Conservation (phyloP, 2,113 vertebrate genomes). For the Sakesphorus luctuosus region DNA sequence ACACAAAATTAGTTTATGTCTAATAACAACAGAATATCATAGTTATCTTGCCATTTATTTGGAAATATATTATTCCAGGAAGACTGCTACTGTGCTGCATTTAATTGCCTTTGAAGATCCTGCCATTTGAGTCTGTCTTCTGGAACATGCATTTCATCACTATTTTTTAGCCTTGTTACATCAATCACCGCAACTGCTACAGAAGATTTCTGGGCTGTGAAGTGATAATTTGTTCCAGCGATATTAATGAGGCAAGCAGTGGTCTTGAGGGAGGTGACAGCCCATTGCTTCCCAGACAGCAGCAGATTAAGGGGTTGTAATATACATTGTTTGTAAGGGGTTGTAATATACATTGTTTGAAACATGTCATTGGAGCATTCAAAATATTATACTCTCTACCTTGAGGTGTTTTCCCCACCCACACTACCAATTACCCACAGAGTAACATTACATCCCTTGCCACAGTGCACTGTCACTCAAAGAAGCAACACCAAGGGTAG, state of each 20-base stretch:
- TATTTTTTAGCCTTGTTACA: constrained; percentile 85
- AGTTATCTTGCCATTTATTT: constrained; percentile 71
- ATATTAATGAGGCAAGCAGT: constrained; percentile 83
- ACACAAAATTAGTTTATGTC: constrained; percentile 54
- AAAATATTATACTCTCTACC: background rate
- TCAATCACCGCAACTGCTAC: constrained; percentile 81
- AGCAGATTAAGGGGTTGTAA: constrained; percentile 70
- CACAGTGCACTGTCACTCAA: background rate
- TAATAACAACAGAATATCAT: constrained; percentile 57
- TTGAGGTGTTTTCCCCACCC: constrained; percentile 26
- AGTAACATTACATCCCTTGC: background rate
- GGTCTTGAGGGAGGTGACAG: constrained; percentile 80
- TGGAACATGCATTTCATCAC: constrained; percentile 81
- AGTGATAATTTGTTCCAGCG: constrained; percentile 83
- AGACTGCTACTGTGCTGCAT: constrained; percentile 75
- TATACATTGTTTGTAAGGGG: constrained; percentile 52
- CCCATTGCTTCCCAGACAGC: constrained; percentile 72
- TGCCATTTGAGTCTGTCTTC: constrained; percentile 79
- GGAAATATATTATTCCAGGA: constrained; percentile 73
- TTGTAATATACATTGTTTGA: constrained; percentile 25
- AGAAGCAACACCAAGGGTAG: background rate
- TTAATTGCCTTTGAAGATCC: constrained; percentile 83
- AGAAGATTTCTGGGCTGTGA: constrained; percentile 81
- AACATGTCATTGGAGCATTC: constrained; percentile 26
- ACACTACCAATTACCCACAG: background rate